Evolutionary conservation across 1,140 invertebrate species (phyloP).

Genomic region (Rhysida immarginata): DNA sequence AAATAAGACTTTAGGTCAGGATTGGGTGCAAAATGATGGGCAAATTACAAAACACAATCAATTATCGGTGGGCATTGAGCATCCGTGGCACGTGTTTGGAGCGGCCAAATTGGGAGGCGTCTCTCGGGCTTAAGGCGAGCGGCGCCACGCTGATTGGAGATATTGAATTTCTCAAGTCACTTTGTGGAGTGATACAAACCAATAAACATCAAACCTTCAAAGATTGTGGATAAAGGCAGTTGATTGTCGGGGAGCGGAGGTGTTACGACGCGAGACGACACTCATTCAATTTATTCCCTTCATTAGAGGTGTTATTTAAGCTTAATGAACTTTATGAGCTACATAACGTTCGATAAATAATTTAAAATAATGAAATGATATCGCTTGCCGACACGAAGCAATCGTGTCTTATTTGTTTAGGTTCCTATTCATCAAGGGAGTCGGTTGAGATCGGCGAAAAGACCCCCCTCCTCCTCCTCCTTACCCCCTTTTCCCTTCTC

Average conservation of each 20-base stretch:
- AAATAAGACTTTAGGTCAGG: no score
- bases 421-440: background rate
- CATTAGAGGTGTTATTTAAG: slow-evolving; percentile 9
- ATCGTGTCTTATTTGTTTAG: slow-evolving; percentile 9
- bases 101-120: slow-evolving; percentile 2
- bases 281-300: slow-evolving; percentile 8
- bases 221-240: slow-evolving; percentile 2
- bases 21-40: slow-evolving; percentile 3
- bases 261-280: background rate
- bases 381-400: slow-evolving; percentile 7
- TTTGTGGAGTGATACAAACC: slow-evolving; percentile 7
- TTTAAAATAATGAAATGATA: slow-evolving; percentile 10
- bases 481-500: slow-evolving; percentile 2
- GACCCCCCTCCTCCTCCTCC: slow-evolving; percentile 12
- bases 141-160: slow-evolving; percentile 3
- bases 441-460: no score
- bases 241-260: background rate
- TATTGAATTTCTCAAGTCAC: slow-evolving; percentile 9
- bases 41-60: slow-evolving; percentile 8
- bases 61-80: background rate
- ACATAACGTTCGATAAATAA: slow-evolving; percentile 8
- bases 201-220: slow-evolving; percentile 9
- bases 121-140: background rate
- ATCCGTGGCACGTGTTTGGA: background rate
- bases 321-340: slow-evolving; percentile 7